Evolutionary conservation across 2,888 invertebrate genomes (phyloP), one percentile per base, ranked within the genome.

Genomic region (Drosophila demipolita): DNA sequence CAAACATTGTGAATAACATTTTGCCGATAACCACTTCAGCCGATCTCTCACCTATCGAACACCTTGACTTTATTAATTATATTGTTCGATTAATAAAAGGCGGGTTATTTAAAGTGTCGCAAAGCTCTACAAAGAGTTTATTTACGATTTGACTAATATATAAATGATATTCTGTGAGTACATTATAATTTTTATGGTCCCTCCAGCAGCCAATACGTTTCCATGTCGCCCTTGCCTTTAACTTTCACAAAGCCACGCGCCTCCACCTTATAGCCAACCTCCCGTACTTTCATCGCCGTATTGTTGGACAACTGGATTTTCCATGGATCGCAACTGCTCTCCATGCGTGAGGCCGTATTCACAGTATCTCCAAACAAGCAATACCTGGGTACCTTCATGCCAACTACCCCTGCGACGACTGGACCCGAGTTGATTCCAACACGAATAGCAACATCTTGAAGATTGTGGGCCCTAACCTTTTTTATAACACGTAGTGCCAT

Each of bases 281-380:
- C 93, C 0, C 95, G 94, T 7, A 98, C 94, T 64, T 96, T 94
- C 0, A 94, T 93, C 62, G 96, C 96, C 0, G 97, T 96, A 48
- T 94, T 94, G 20, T 95, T 94, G 1, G 98, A 97, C 78, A 98
- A 95, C 87, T 98, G 97, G 32, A 98, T 95, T 90, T 94, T 95
- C 66, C 96, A 96, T 1, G 96, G 94, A 94, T 96, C 91, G 40
- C 93, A 91, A 59, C 94, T 94, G 17, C 95, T 95, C 91, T 98
- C 98, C 97, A 98, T 98, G 66, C 98, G 94, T 4, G 98, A 97
- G 2, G 98, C 98, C 0, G 97, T 98, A 91, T 98, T 98, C 26
- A 98, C 97, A 0, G 98, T 97, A 91, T 98, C 98, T 0, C 98
- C 98, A 75, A 98, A 98, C 55, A 98, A 95, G 87, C 98, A 98